A percentile compares a stretch with the other conserved stretches of the same genome.
phyloP scores from a whole-genome alignment of 2,888 invertebrate genomes.

The Euzetes globulus region DNA sequence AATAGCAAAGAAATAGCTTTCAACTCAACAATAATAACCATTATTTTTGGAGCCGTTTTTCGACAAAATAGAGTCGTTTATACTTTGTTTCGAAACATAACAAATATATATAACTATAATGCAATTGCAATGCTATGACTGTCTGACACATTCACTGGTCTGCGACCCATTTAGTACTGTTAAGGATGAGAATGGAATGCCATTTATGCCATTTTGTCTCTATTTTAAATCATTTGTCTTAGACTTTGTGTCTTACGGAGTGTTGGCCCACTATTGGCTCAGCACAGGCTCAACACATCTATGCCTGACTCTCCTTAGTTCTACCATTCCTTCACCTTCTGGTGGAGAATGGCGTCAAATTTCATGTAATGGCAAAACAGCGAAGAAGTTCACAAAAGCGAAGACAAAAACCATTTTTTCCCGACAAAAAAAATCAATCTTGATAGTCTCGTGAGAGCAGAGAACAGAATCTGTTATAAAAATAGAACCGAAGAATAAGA shows the following conservation, averaged over 20 bases:
- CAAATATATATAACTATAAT: background rate
- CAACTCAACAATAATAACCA: constrained; percentile 13
- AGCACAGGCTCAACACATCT: no score
- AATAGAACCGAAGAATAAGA: background rate
- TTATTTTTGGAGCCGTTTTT: background rate
- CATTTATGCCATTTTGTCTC: constrained; percentile 16
- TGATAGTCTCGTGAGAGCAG: background rate
- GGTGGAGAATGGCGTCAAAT: background rate
- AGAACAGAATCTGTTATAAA: background rate
- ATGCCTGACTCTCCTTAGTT: no score
- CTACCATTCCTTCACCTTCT: background rate
- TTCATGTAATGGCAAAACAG: background rate
- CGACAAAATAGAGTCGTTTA: constrained; percentile 1
- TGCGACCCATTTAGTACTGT: constrained; percentile 28
- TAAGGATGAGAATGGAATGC: constrained; percentile 27
- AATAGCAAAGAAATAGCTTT: background rate
- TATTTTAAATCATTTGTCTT: constrained; percentile 22
- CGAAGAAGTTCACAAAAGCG: background rate
- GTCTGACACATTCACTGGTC: constrained; percentile 28
- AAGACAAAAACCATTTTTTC: constrained; percentile 14
- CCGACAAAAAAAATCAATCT: no score
- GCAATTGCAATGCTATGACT: background rate
- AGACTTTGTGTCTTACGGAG: background rate
- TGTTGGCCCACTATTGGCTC: background rate
- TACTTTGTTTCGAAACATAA: constrained; percentile 23